Conservation (phyloP, 2,113 vertebrate genomes). For the rat (Rattus norvegicus) region DNA sequence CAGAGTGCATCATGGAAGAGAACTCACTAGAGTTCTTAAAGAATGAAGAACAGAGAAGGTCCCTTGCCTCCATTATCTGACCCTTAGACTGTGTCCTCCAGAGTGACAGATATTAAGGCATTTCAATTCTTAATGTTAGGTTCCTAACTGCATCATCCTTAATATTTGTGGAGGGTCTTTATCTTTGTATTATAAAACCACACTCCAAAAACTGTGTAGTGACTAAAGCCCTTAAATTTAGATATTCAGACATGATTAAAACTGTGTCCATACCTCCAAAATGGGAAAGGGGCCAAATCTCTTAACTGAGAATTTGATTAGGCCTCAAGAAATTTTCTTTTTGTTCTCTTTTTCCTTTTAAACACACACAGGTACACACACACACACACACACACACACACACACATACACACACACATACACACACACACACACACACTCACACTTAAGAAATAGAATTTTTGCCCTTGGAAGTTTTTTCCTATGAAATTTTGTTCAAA, state of each 20-base stretch:
- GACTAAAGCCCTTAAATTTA: background rate
- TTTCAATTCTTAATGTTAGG: background rate
- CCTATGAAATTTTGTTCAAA: background rate
- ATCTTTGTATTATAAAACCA: background rate
- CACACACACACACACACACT: background rate
- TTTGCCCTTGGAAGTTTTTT: background rate
- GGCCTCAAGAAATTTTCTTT: background rate
- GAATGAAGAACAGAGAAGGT: background rate
- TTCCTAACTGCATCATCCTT: background rate
- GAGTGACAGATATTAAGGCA: background rate
- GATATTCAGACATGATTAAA: background rate
- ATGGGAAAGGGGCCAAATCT: background rate
- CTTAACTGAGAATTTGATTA: background rate
- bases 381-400: background rate
- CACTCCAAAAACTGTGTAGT: background rate
- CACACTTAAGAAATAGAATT: background rate
- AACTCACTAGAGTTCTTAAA: background rate
- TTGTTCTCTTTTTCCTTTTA: background rate
- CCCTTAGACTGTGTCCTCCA: background rate
- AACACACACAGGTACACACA: background rate
- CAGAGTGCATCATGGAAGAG: background rate
- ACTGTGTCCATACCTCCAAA: background rate
- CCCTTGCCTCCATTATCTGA: too few relatives aligned
- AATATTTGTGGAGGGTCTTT: background rate
- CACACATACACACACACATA: background rate